Percentiles rank a stretch among this genome's conserved stretches.
Conservation (phyloP, 2,113 vertebrate genomes). For the Poicephalus meyeri region DNA sequence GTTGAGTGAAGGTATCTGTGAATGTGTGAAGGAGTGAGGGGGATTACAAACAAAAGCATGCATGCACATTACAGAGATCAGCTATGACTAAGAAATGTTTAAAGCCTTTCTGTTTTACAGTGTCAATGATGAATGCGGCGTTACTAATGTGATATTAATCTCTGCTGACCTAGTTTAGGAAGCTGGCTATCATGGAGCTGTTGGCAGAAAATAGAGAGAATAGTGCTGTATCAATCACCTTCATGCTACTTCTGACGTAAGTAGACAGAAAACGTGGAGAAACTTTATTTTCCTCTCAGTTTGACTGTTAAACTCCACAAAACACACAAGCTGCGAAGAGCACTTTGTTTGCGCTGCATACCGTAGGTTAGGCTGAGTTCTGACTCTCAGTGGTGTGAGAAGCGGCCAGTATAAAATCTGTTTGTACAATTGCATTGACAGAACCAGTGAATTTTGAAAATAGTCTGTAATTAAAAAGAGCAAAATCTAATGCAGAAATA, state of each 20-base stretch:
- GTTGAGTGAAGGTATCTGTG: background rate
- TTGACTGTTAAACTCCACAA: background rate
- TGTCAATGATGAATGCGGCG: background rate
- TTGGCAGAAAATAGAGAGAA: background rate
- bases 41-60: fast-evolving
- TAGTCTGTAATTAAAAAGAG: background rate
- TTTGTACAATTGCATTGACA: background rate
- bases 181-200: background rate
- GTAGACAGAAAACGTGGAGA: background rate
- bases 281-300: background rate
- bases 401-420: background rate
- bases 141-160: background rate
- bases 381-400: background rate
- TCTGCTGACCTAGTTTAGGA: background rate
- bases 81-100: background rate
- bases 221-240: background rate
- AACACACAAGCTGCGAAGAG: background rate
- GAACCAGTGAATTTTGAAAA: background rate
- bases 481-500: background rate
- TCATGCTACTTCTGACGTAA: background rate
- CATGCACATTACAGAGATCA: background rate
- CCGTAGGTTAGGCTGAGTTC: background rate
- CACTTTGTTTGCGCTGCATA: background rate
- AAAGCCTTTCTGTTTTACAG: background rate
- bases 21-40: background rate